These are phyloP conservation scores for Cydia pomonella DNA, from an alignment of 1,140 invertebrate species.

Conservation along the genomic window DNA sequence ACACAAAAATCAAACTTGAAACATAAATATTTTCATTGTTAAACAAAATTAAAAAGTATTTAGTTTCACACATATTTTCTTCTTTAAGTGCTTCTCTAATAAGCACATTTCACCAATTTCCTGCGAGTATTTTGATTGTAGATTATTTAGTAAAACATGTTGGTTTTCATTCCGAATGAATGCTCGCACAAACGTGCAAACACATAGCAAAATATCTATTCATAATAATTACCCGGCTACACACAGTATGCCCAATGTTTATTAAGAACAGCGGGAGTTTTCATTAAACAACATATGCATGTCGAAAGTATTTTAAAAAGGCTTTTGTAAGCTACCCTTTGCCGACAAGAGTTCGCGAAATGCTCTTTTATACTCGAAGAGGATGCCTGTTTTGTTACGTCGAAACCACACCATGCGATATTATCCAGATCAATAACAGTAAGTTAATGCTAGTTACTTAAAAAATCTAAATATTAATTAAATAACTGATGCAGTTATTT, in stretches of 20 bases:
- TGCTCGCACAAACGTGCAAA: conserved; percentile 5
- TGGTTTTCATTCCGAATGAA: conserved; percentile 5
- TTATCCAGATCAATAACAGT: conserved; percentile 17
- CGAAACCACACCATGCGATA: conserved; percentile 52
- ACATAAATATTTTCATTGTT: no score
- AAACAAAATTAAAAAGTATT: no score
- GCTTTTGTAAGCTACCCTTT: conserved; percentile 73
- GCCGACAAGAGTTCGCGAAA: conserved; percentile 58
- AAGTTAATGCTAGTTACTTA: neutral
- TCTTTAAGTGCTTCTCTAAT: no score
- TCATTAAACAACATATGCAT: conserved; percentile 63
- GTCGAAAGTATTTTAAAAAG: conserved; percentile 76
- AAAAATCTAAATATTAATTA: no score
- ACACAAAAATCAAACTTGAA: no score
- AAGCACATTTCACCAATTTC: neutral
- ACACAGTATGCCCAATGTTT: conserved; percentile 48
- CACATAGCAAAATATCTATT: conserved; percentile 36
- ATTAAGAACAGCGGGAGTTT: conserved; percentile 58
- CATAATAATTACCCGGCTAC: conserved; percentile 55
- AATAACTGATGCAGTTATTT: no score
- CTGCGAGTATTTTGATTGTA: neutral
- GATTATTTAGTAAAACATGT: neutral
- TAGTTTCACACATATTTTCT: no score
- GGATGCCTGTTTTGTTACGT: conserved; percentile 62
- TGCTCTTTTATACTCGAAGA: conserved; percentile 74